Percentiles rank a stretch among this genome's conserved stretches.
These are phyloP conservation scores for Hiodon tergisus DNA, from an alignment of 2,113 vertebrate species.

Conservation along the genomic window DNA sequence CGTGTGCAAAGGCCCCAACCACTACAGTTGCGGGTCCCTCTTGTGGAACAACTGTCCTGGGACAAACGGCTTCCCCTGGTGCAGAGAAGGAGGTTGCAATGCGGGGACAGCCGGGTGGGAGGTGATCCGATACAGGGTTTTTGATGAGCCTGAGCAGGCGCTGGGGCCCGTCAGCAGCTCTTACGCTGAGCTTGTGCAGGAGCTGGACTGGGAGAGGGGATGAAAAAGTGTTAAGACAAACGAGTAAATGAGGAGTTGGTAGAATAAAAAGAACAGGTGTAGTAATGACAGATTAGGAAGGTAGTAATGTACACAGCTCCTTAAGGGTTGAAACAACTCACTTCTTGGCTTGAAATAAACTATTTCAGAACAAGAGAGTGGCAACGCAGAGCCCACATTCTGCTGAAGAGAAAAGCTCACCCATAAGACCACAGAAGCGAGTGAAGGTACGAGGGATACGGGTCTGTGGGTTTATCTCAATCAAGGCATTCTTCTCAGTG, in stretches of 20 bases:
- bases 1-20: slow-evolving; percentile 92
- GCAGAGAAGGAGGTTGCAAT: slow-evolving; percentile 77
- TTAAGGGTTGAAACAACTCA: background rate
- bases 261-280: background rate
- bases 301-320: too few species aligned
- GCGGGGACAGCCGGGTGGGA: slow-evolving; percentile 86
- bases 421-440: slow-evolving; percentile 95
- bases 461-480: slow-evolving; percentile 94
- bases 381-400: background rate
- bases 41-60: slow-evolving; percentile 71
- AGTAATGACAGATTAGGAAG: too few species aligned
- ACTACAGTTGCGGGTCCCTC: slow-evolving; percentile 76
- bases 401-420: slow-evolving; percentile 53
- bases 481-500: slow-evolving; percentile 86
- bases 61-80: slow-evolving; percentile 54
- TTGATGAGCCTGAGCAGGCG: slow-evolving; percentile 90
- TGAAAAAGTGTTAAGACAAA: background rate
- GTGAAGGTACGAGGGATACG: slow-evolving; percentile 91
- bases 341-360: background rate
- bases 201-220: slow-evolving; percentile 74
- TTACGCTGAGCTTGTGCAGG: slow-evolving; percentile 90
- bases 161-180: slow-evolving; percentile 91
- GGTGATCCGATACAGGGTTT: slow-evolving; percentile 88
- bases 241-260: background rate
- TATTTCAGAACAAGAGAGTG: background rate